A percentile compares a stretch with the other conserved stretches of the same genome.
Evolutionary conservation across 2,888 invertebrate species (phyloP).

Genomic region (Prenolepis imparis): DNA sequence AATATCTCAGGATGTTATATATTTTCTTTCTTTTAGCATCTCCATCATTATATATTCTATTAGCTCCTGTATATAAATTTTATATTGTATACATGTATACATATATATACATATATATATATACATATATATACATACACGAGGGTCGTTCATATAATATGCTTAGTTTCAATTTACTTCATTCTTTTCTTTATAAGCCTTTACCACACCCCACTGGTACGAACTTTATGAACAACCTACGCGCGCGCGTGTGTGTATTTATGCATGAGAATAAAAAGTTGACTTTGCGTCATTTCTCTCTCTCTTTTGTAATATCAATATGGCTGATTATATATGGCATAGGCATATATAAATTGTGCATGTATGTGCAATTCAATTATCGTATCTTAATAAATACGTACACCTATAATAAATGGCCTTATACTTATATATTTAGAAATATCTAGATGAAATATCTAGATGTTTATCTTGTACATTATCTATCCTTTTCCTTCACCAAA

Average conservation of each 20-base stretch:
- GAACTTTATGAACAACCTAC: too few relatives aligned
- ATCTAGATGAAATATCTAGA: background rate
- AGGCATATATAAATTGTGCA: constrained; percentile 80
- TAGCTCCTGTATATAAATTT: constrained; percentile 70
- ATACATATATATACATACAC: constrained; percentile 48
- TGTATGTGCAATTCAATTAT: constrained; percentile 82
- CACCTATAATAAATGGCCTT: constrained; percentile 65
- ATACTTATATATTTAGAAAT: background rate
- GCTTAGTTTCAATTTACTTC: too few relatives aligned
- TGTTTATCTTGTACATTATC: background rate
- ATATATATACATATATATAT: constrained; percentile 45
- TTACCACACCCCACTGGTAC: too few relatives aligned
- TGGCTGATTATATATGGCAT: constrained; percentile 61
- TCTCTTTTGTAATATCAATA: constrained; percentile 49
- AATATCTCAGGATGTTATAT: constrained; percentile 77
- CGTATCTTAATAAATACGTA: constrained; percentile 70
- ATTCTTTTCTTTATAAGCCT: too few relatives aligned
- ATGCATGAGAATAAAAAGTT: constrained; percentile 33
- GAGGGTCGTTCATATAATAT: too few relatives aligned
- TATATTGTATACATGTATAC: constrained; percentile 49
- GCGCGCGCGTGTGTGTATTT: too few relatives aligned
- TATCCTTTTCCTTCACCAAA: background rate
- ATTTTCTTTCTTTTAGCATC: constrained; percentile 45
- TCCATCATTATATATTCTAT: constrained; percentile 49
- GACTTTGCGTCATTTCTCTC: constrained; percentile 32